These are phyloP conservation scores for Catharus fuscescens DNA, from an alignment of 2,113 vertebrate species.

Conservation along the genomic window DNA sequence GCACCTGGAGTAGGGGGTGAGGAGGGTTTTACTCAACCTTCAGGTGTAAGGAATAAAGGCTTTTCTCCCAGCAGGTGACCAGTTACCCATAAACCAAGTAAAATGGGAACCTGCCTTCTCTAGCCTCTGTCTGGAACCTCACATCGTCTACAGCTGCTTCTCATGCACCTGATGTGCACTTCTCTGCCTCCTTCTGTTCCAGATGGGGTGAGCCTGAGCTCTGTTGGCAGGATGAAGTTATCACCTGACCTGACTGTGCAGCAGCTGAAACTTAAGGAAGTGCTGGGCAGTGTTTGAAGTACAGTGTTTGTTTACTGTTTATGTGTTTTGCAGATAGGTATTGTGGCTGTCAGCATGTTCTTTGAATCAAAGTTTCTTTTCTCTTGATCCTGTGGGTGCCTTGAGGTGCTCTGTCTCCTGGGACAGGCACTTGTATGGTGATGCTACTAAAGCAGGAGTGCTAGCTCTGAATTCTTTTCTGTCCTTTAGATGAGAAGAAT, in stretches of 20 bases:
- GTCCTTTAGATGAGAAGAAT: not conserved
- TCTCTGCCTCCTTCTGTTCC: not conserved
- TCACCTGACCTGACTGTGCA: fast-evolving
- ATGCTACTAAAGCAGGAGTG: not conserved
- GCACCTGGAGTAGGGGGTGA: not conserved
- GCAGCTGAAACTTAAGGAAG: not conserved
- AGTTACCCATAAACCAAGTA: not conserved
- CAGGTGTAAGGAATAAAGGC: not conserved
- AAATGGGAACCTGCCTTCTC: not conserved
- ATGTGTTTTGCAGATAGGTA: not conserved
- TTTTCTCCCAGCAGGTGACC: not conserved
- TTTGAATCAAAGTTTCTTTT: not conserved
- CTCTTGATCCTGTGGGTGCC: not conserved
- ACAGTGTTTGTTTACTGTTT: not conserved
- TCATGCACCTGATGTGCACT: not conserved
- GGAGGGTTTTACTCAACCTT: not conserved
- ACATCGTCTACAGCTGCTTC: not conserved
- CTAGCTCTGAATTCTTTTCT: not conserved
- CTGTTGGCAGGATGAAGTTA: not conserved
- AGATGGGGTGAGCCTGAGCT: not conserved
- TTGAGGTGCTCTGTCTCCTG: not conserved
- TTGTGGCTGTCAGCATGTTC: not conserved
- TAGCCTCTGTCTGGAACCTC: not conserved
- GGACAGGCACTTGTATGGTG: not conserved
- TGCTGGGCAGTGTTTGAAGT: not conserved